Evolutionary conservation across 2,797 vertebrate genomes (phyloP), one percentile per base, ranked within the genome.

Genomic region (Lagocephalus sceleratus): DNA sequence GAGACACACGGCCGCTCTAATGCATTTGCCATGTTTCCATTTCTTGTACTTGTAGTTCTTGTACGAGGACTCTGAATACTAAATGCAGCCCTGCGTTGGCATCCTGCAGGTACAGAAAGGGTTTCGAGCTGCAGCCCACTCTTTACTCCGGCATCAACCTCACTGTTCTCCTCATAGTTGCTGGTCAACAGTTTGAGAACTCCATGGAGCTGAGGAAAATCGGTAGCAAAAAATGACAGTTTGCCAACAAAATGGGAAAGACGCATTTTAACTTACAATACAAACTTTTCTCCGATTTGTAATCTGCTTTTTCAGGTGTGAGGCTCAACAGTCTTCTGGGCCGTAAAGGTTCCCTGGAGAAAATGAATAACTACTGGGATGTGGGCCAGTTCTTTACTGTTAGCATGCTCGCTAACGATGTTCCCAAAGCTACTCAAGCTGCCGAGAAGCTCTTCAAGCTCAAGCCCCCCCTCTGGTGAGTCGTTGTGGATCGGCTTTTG

Each of bases 291-390:
- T 29, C 17, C 42, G 5, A 12, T 9, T 16, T 26, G 1, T 25
- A 20, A 45, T 57, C n/a, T 6, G 39, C 3, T 63, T 16, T 70
- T 56, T 77, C 2, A 99, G 97, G 96, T 81, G 92, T 97, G 54
- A 86, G 91, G 22, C 67, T 99, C 67, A 97, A 97, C 87, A 97
- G 92, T 78, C 89, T 98, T 56, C 79, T 99, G 78, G 95, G 94
- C 41, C 93, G 93, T 56, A 98, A 98, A 89, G 96, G 96, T 49
- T 96, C 93, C 66, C 84, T 98, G 83, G 95, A 97, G 80, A 97
- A 96, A 84, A 96, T 99, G 93, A 95, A 92, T 73, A 96, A 90
- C 83, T 99, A 97, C 88, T 98, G 96, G 94, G 97, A 98, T 8
- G 92, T 98, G 43, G 94, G 95, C 48, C 94, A 97, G 79, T 97